Evolutionary conservation across 2,797 vertebrate species (phyloP).

Genomic region (Syndactyla subalaris): DNA sequence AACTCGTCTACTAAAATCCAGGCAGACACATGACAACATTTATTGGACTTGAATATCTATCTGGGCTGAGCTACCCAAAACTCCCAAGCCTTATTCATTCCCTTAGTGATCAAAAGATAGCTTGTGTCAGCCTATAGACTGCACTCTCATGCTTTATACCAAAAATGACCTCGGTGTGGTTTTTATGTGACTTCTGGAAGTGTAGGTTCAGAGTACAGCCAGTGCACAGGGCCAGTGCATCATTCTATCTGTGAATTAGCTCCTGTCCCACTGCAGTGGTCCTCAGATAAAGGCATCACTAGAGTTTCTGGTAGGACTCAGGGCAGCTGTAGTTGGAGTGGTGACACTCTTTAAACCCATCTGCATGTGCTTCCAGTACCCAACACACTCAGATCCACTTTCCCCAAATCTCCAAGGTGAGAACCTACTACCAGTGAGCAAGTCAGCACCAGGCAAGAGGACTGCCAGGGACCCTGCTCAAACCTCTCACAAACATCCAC

Average conservation of each 20-base stretch:
- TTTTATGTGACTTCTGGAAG: neutral
- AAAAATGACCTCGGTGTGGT: neutral
- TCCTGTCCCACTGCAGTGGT: neutral
- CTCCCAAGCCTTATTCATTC: neutral
- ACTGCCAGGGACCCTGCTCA: neutral
- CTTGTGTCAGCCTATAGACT: neutral
- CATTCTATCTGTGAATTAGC: neutral
- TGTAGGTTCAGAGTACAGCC: neutral
- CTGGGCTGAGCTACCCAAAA: neutral
- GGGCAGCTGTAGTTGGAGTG: neutral
- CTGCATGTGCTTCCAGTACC: neutral
- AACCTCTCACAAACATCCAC: neutral
- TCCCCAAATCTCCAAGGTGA: neutral
- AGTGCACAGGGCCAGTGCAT: neutral
- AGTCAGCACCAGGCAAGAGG: neutral
- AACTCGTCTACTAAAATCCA: neutral
- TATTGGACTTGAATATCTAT: neutral
- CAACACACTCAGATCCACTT: neutral
- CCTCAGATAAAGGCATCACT: neutral
- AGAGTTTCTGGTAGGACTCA: neutral
- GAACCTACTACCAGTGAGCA: neutral
- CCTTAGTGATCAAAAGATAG: neutral
- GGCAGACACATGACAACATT: neutral
- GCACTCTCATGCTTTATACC: neutral
- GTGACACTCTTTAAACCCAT: neutral